Percentiles rank a stretch among this genome's conserved stretches.
phyloP scores from a whole-genome alignment of 2,888 invertebrate species.

The Macrosoma leucophasiata region DNA sequence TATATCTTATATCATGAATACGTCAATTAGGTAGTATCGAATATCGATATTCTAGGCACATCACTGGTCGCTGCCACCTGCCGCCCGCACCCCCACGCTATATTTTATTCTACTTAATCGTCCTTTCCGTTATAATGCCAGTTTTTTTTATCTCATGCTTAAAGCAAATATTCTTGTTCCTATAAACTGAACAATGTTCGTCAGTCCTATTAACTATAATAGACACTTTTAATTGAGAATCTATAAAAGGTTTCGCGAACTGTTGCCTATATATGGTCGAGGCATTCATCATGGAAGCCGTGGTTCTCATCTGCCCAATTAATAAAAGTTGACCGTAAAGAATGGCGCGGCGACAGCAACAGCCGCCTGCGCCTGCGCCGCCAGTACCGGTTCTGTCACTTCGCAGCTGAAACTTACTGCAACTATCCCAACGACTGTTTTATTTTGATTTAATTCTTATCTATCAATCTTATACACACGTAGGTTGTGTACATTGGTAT shows the following conservation, averaged over 20 bases:
- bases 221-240: constrained; percentile 75
- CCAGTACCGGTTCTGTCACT: constrained; percentile 60
- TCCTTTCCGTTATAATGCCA: constrained; percentile 73
- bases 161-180: constrained; percentile 73
- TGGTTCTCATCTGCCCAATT: constrained; percentile 75
- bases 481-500: neutral
- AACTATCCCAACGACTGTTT: constrained; percentile 53
- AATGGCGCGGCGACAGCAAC: constrained; percentile 58
- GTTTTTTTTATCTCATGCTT: constrained; percentile 67
- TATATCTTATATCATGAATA: no score
- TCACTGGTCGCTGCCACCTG: constrained; percentile 65
- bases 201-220: constrained; percentile 70
- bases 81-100: constrained; percentile 72
- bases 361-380: constrained; percentile 43
- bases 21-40: constrained; percentile 26
- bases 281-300: constrained; percentile 70
- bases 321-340: constrained; percentile 73
- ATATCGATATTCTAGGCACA: constrained; percentile 25
- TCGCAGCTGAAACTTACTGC: constrained; percentile 61
- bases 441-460: constrained; percentile 73
- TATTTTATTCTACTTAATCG: constrained; percentile 75
- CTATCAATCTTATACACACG: constrained; percentile 33
- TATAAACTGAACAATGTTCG: constrained; percentile 58
- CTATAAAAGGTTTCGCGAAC: constrained; percentile 75
- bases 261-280: constrained; percentile 63